Evolutionary conservation across 2,113 vertebrate genomes (phyloP), one percentile per base, ranked within the genome.

Genomic region (Nerophis lumbriciformis): DNA sequence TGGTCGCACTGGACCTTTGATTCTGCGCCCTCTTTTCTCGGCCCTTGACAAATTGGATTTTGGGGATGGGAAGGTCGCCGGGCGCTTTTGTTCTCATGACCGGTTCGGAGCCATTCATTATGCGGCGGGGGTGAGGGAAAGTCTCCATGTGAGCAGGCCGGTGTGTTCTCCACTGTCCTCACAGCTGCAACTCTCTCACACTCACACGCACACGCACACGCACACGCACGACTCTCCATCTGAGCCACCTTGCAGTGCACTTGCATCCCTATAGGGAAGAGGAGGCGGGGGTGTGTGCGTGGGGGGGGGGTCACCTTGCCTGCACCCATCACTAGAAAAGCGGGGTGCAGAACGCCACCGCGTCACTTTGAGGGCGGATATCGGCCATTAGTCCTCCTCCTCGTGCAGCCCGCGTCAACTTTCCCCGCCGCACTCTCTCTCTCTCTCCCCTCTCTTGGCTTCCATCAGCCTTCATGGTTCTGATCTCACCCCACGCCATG

Each of bases 1-100:
- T 98, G 95, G 93, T 90, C 87, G 89, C 93, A 91, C 91, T 91
- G 93, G 95, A 97, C 95, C 96, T 98, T 96, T 97, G 93, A 96
- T 98, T 96, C 93, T 89, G 90, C 90, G 89, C 91, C 84, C 90
- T 89, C 95, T 95, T 98, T 99, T 98, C 95, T 98, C 93, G 93
- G 93, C 91, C 94, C 96, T 97, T 99, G 95, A 99, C 95, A 98
- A 99, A 98, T 97, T 97, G 95, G 96, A 94, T 98, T 98, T 98
- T 93, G 94, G 97, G 97, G 95, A 96, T 94, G 96, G 94, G 95
- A 97, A 98, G 97, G 96, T 98, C 97, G 96, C 93, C 90, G 88
- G 93, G 91, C 91, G 52, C 94, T 92, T 28, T 99, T 99, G 96
- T 99, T 96, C 91, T 91, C 89, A 88, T 91, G 92, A 91, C 94